Evolutionary conservation across 2,797 vertebrate species (phyloP), one percentile per base, ranked within the genome.

Genomic region (Mergus octosetaceus): DNA sequence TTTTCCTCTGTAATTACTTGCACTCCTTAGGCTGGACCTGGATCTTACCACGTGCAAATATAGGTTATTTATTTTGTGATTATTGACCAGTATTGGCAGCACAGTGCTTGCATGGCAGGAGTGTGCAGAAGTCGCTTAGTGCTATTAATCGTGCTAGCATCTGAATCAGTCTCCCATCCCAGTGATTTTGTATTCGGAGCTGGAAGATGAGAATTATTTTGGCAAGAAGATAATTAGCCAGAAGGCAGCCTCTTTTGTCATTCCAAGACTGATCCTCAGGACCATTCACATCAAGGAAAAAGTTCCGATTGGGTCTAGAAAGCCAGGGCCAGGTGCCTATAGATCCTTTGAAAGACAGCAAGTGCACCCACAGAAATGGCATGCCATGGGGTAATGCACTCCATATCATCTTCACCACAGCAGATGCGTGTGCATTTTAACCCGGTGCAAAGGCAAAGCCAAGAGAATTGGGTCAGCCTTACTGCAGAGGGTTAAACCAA

Each of bases 1-100:
- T 84, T 96, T 96, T 91, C 49, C 57, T 87, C 56, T 93, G 47
- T 87, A 89, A 93, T 94, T 77, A 86, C 61, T 84, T 80, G 32
- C 13, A 85, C 61, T 77, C 25, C 34, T 87, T 68, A 84, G 79
- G 39, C 30, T 81, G 39, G 41, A 77, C 16, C 45, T 65, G 71
- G 66, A 91, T 14, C 45, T 93, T 82, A 56, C 34, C 74, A 87
- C 0, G 1, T 49, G 39, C 38, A 74, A 51, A 45, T 47, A 62
- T 13, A 0, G 28, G 92, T 68, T 71, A 65, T 93, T 89, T 82
- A 51, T 87, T 95, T 92, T 85, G 57, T 75, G 81, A 58, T 74
- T 90, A 82, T 90, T 93, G 93, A 89, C 41, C 49, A 25, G 38
- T 80, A 91, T 54, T 0, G 13, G 85, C 84, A 92, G 57, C 64